Evolutionary conservation across 1,140 invertebrate species (phyloP).

Genomic region (Streblospio benedicti): DNA sequence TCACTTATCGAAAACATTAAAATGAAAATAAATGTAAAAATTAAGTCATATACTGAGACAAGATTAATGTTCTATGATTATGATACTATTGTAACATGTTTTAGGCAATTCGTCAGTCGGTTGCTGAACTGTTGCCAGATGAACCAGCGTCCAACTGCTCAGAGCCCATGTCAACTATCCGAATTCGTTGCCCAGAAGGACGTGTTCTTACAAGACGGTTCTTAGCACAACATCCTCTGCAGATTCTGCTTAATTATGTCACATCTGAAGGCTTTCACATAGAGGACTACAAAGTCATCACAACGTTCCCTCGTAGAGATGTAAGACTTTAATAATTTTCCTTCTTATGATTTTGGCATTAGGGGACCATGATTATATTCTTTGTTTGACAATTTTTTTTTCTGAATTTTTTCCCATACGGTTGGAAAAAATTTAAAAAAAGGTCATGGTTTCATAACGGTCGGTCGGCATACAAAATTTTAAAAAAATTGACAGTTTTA

Average conservation of each 20-base stretch:
- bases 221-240: slow-evolving; percentile 56
- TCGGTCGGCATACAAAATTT: neutral
- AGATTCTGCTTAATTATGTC: slow-evolving; percentile 73
- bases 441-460: neutral
- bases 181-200: slow-evolving; percentile 67
- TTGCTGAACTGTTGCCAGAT: slow-evolving; percentile 53
- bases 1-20: too few relatives aligned
- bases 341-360: neutral
- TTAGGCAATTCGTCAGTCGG: slow-evolving; percentile 42
- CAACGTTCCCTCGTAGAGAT: slow-evolving; percentile 84
- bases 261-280: slow-evolving; percentile 74
- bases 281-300: slow-evolving; percentile 81
- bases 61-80: too few relatives aligned
- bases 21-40: too few relatives aligned
- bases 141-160: slow-evolving; percentile 52
- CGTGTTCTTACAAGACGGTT: slow-evolving; percentile 67
- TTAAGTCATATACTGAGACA: too few relatives aligned
- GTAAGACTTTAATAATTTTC: slow-evolving; percentile 27
- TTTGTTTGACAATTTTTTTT: neutral
- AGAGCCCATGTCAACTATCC: slow-evolving; percentile 61
- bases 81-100: too few relatives aligned
- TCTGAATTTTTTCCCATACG: neutral
- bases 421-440: neutral
- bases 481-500: neutral
- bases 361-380: neutral